Evolutionary conservation across 2,797 vertebrate species (phyloP).

Genomic region (Acrossocheilus fasciatus): DNA sequence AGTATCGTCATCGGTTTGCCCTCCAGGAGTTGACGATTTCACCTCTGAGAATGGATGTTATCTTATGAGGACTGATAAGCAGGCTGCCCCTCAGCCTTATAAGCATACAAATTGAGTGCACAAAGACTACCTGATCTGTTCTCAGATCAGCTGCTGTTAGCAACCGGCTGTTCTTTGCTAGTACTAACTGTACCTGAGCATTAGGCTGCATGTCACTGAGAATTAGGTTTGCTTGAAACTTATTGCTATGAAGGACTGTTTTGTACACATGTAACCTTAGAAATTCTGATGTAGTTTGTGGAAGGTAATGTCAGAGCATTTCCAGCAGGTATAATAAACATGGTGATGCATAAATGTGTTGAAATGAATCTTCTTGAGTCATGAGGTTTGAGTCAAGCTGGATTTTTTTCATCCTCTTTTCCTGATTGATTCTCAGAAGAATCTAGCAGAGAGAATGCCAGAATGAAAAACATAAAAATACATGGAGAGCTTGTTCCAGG

Average conservation of each 20-base stretch:
- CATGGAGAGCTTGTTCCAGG: background rate
- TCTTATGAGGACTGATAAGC: background rate
- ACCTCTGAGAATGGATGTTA: background rate
- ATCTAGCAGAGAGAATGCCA: background rate
- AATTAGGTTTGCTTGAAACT: constrained; percentile 43
- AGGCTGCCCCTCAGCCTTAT: background rate
- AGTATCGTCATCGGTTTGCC: background rate
- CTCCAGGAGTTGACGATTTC: background rate
- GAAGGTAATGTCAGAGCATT: constrained; percentile 21
- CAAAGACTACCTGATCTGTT: constrained; percentile 24
- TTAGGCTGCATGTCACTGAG: constrained; percentile 44
- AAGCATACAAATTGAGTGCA: background rate
- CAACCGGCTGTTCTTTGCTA: constrained; percentile 19
- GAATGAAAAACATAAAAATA: background rate
- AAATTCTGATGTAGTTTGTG: constrained; percentile 29
- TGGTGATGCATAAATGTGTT: constrained; percentile 10
- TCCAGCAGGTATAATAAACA: constrained; percentile 46
- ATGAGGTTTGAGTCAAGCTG: background rate
- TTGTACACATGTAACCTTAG: constrained; percentile 46
- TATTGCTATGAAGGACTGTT: constrained; percentile 51
- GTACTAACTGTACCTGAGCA: constrained; percentile 35
- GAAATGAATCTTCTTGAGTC: background rate
- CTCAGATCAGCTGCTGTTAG: constrained; percentile 2
- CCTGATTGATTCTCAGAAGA: background rate
- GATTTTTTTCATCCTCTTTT: background rate